Evolutionary conservation across 2,797 vertebrate genomes (phyloP), one percentile per base, ranked within the genome.

Genomic region (Typhlichthys eigenmanni): DNA sequence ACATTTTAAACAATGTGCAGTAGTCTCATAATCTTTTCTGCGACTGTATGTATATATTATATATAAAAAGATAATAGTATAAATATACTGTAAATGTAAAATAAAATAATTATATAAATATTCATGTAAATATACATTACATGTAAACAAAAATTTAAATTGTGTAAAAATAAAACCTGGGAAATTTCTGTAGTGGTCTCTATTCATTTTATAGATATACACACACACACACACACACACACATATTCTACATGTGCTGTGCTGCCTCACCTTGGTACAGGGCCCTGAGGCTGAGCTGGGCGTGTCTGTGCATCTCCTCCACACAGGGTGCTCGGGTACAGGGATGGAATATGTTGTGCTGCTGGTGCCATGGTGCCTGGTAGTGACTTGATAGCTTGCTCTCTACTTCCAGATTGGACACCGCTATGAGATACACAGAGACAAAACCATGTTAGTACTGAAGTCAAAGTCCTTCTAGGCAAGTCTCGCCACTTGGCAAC

Each of bases 351-450:
- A 98, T 90, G 67, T 95, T 96, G 84, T 95, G 95, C 83, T 98
- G 96, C 87, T 96, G 96, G 85, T 96, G 95, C 95, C 95, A 98
- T 70, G 95, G 93, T 13, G 95, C 93, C 78, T 93, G 95, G 88
- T 96, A 99, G 80, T 98, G 96, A 12, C 93, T 89, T 0, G 93
- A 95, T 84, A 98, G 84, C 90, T 99, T 98, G 82, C 96, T 97
- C 87, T 99, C 98, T 32, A 92, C 82, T 51, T 99, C 97, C 90
- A 99, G 90, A 90, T 97, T 97, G 54, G 98, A 99, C 81, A 99
- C 96, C 1, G 98, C 98, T 99, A 84, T 11, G 67, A 19, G 51
- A 70, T 48, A 81, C 13, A 61, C 8, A 45, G n/a, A 1, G 58
- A 47, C 17, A 81, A 5, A 69, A 6, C 24, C 24, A 3, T 29